Base-by-base conservation (phyloP, 2,797 vertebrate genomes). In the Hypotaenidia philippensis region DNA sequence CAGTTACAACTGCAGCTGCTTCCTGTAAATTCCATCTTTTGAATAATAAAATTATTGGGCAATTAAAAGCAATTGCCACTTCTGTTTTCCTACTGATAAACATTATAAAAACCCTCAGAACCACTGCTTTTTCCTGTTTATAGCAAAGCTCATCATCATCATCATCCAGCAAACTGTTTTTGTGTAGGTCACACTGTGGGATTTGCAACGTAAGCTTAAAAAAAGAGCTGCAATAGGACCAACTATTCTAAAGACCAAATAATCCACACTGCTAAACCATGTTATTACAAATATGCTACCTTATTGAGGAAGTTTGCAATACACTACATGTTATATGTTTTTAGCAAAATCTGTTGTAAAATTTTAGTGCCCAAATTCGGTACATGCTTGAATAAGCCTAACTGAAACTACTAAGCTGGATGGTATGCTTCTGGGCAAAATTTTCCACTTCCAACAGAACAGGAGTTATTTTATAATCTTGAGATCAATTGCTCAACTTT, bases 31-130 rank as follows among this genome's bases (percentile, higher is more conserved):
- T 84, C 87, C 72, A 87, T 87, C 94, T 96, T 97, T 84, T 94
- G 93, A 96, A 93, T 85, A 96, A 95, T 95, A 96, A 93, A 95
- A 92, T 95, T 94, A 79, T 52, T 83, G 93, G 36, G 90, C 92
- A 97, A 92, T 97, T 94, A 94, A 96, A 97, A 92, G 83, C 83
- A 81, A 94, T 89, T 93, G 92, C 95, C 91, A 87, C 70, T 91
- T 96, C 94, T 97, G 96, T 90, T 97, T 96, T 90, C 89, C 83
- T 82, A 84, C 91, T 72, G 91, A 95, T 91, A 94, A 97, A 95
- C 87, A 66, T 71, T 84, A 86, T 10, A 87, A 94, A 95, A 97
- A 40, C 66, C 64, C 70, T 60, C 66, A 88, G 89, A 97, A 97
- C 72, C 74, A 69, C 61, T 50, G 74, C 6, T 76, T 94, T 96